phyloP scores from a whole-genome alignment of 2,113 vertebrate species.

The Glareola pratincola region DNA sequence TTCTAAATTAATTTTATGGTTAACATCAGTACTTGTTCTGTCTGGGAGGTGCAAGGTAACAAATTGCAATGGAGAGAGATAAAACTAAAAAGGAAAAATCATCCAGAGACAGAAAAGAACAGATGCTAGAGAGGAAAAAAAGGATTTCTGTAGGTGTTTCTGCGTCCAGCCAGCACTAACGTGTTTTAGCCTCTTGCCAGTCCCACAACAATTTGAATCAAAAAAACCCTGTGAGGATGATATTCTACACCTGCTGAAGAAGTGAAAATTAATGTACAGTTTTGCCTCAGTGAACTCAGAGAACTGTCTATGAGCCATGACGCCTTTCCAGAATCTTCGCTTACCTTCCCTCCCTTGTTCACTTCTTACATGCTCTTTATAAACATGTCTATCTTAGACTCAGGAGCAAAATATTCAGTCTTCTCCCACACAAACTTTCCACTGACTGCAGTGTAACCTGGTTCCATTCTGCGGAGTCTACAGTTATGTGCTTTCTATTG shows the following conservation, averaged over 20 bases:
- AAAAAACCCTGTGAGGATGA: neutral
- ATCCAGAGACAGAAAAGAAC: neutral
- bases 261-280: neutral
- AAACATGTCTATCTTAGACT: neutral
- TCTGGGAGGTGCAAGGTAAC: neutral
- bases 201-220: neutral
- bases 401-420: neutral
- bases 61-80: neutral
- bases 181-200: neutral
- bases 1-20: neutral
- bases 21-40: neutral
- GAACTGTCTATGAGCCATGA: neutral
- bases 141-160: neutral
- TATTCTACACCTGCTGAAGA: constrained; percentile 1
- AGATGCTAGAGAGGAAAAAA: neutral
- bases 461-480: neutral
- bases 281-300: neutral
- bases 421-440: neutral
- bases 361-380: rapidly evolving
- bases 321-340: neutral
- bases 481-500: neutral
- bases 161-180: neutral
- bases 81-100: neutral
- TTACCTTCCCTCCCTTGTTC: neutral
- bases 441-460: neutral